phyloP scores from a whole-genome alignment of 1,140 invertebrate genomes.

The Zaprionus nigranus region DNA sequence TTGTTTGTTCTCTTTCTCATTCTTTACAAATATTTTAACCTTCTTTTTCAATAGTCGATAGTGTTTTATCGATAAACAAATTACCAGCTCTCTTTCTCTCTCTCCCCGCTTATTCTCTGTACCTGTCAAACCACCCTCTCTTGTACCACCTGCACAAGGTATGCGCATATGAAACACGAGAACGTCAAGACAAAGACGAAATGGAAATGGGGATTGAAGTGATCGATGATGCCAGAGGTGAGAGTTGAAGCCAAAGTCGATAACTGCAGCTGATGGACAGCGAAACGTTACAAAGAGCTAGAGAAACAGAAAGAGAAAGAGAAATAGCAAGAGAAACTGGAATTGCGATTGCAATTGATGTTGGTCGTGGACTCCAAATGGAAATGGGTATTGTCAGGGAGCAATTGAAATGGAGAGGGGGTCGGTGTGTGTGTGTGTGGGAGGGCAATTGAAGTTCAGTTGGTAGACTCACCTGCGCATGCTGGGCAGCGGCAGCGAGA shows the following conservation, averaged over 20 bases:
- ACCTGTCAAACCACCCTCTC: background rate
- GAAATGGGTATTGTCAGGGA: background rate
- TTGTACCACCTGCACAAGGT: background rate
- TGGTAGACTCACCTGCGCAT: conserved; percentile 80
- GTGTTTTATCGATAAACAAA: background rate
- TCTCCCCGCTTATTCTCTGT: background rate
- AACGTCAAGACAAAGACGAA: conserved; percentile 54
- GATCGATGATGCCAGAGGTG: conserved; percentile 69
- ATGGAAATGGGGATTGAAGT: conserved; percentile 56
- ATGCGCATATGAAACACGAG: conserved; percentile 51
- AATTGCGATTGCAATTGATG: conserved; percentile 8
- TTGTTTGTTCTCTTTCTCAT: too few species aligned
- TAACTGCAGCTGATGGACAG: conserved; percentile 7
- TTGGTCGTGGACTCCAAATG: background rate
- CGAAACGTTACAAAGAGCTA: conserved; percentile 21
- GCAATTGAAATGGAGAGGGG: background rate
- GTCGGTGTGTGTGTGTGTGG: too few species aligned
- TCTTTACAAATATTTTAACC: too few species aligned
- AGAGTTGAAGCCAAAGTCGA: conserved; percentile 30
- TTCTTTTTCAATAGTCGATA: background rate
- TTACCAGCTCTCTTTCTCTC: background rate
- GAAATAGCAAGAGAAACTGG: too few species aligned
- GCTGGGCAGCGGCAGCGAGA: conserved; percentile 80
- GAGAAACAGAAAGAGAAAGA: background rate
- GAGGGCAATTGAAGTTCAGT: conserved; percentile 1